phyloP scores from a whole-genome alignment of 2,888 invertebrate species.

The Leucoma salicis region DNA sequence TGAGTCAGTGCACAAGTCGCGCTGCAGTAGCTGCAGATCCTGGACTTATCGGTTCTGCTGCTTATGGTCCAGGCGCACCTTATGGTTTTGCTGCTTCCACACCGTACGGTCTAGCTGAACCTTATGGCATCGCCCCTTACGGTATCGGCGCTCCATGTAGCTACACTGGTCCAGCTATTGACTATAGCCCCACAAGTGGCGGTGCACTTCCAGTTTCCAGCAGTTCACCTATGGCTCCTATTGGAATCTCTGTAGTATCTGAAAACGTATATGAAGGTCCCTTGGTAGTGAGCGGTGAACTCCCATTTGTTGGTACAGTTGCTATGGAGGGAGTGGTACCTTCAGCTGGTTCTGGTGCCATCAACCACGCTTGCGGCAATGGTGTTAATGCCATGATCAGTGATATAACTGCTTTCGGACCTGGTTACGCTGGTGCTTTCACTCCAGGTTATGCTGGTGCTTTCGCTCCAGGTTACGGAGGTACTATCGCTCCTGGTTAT shows the following conservation, averaged over 20 bases:
- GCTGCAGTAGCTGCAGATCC: too few relatives aligned
- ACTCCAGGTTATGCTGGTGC: too few relatives aligned
- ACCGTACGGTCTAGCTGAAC: background rate
- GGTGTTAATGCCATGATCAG: too few relatives aligned
- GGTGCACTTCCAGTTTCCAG: constrained; percentile 47
- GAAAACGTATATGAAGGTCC: too few relatives aligned
- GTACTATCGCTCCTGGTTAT: background rate
- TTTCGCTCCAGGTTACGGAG: constrained; percentile 10
- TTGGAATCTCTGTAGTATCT: constrained; percentile 48
- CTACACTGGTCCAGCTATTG: constrained; percentile 27
- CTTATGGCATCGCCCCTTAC: too few relatives aligned
- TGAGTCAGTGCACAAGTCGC: constrained; percentile 1
- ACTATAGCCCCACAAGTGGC: constrained; percentile 43
- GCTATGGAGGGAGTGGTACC: constrained; percentile 44
- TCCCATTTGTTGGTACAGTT: constrained; percentile 54
- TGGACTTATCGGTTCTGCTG: too few relatives aligned
- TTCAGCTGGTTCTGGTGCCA: too few relatives aligned
- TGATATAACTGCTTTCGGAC: too few relatives aligned
- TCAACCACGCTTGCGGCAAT: too few relatives aligned
- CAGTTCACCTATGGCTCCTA: too few relatives aligned
- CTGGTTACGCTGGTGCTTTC: constrained; percentile 43
- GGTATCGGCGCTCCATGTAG: background rate
- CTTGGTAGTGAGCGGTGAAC: constrained; percentile 44
- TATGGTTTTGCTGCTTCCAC: background rate
- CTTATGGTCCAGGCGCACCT: too few relatives aligned